phyloP scores from a whole-genome alignment of 2,888 invertebrate genomes.

The Eugnorisma glareosa region DNA sequence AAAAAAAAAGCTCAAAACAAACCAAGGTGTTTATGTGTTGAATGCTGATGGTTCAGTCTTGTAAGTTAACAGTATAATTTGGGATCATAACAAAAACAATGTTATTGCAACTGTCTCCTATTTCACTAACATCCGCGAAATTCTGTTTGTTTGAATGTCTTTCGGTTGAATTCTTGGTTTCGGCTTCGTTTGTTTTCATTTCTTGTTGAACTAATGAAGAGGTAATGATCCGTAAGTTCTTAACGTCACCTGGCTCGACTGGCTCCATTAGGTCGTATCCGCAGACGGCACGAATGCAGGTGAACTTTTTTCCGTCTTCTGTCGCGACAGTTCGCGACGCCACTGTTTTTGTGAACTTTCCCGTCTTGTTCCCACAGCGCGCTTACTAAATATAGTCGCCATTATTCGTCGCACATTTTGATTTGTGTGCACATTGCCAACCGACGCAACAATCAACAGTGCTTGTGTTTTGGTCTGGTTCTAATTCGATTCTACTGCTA shows the following conservation, averaged over 20 bases:
- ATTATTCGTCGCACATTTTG: constrained; percentile 74
- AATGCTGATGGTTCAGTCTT: not conserved
- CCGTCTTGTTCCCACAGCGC: constrained; percentile 78
- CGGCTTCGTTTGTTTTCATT: constrained; percentile 46
- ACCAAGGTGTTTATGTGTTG: not conserved
- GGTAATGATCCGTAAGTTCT: constrained; percentile 47
- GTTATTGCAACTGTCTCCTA: constrained; percentile 33
- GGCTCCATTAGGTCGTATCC: constrained; percentile 66
- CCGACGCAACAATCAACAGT: constrained; percentile 51
- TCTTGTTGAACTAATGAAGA: constrained; percentile 51
- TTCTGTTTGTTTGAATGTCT: constrained; percentile 32
- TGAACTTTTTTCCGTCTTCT: constrained; percentile 73
- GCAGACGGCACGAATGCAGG: constrained; percentile 73
- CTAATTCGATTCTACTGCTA: constrained; percentile 58
- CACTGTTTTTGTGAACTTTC: constrained; percentile 86
- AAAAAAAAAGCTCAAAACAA: not conserved
- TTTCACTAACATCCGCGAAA: constrained; percentile 41
- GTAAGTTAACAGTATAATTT: constrained; percentile 20
- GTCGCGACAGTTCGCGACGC: constrained; percentile 78
- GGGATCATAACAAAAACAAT: constrained; percentile 3
- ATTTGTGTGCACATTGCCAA: constrained; percentile 72
- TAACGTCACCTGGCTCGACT: constrained; percentile 71
- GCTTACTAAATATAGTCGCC: constrained; percentile 75
- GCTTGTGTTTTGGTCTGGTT: constrained; percentile 63
- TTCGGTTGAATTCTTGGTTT: constrained; percentile 37